Evolutionary conservation across 2,113 vertebrate species (phyloP), one percentile per base, ranked within the genome.

Genomic region (Thomomys bottae): DNA sequence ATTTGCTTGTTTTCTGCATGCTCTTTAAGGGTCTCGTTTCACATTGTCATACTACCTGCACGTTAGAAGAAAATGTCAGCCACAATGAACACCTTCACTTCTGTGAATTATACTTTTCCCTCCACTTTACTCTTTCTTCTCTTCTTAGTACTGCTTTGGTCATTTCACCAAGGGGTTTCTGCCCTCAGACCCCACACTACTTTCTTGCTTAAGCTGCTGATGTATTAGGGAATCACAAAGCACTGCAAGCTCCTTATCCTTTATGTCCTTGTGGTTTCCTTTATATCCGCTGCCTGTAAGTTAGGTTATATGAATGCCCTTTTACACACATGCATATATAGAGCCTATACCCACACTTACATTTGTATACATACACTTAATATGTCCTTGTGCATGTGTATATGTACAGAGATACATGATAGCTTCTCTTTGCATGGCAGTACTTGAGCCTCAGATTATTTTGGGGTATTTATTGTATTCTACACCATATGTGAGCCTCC

Each of bases 181-280:
- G 20, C 59, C 28, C 0, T 9, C 11, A 6, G 5, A 9, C 1
- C 18, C 8, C 24, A 7, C 0, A 2, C 18, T 68, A 17, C 32
- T 28, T 85, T 0, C 4, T 59, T 26, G 17, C 70, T 36, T 49
- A 9, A 18, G 24, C 34, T 64, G 12, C 70, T 45, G 3, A 28
- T 14, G 18, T 57, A 11, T 36, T 67, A 30, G 6, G 10, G 59
- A 76, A 23, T 2, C 38, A 9, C 15, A 1, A 28, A 11, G 4
- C 12, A 14, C 59, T 14, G 20, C 32, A 11, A 32, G 1, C 38
- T 78, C 21, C 14, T 79, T 1, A 3, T 76, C 23, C 34, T 75
- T 90, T 80, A 9, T 75, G 24, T 21, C 36, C 70, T 23, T 71
- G 23, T 77, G 71, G 21, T 84, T 67, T 72, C 54, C 49, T 32